Conservation (phyloP, 64 coral and sea anemone species). For the Montipora efflorescens region DNA sequence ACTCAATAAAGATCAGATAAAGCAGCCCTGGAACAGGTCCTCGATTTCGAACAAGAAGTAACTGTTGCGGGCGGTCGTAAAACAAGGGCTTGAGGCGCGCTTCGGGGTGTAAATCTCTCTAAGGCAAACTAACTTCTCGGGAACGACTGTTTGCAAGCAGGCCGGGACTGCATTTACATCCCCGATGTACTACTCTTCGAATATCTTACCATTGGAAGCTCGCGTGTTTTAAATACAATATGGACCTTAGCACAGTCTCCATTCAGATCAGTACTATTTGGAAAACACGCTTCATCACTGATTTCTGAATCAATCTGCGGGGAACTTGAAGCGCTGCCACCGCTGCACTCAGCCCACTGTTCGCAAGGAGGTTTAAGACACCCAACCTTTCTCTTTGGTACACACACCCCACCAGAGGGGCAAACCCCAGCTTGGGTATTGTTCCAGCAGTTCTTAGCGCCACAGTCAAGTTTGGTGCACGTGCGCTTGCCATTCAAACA, state of each 20-base stretch:
- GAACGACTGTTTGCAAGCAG: too few species aligned
- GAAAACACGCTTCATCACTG: constrained; percentile 78
- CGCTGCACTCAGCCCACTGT: constrained; percentile 77
- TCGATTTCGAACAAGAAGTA: not conserved
- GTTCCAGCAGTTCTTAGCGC: constrained; percentile 73
- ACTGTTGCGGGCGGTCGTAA: not conserved
- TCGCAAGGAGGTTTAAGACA: constrained; percentile 84
- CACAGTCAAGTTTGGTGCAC: constrained; percentile 85
- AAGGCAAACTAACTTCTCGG: too few species aligned
- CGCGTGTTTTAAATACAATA: constrained; percentile 64
- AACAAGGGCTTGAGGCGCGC: not conserved
- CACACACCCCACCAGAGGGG: constrained; percentile 47
- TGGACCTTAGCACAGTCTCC: constrained; percentile 92
- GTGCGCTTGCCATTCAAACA: constrained; percentile 47
- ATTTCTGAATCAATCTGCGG: constrained; percentile 49
- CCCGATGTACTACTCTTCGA: too few species aligned
- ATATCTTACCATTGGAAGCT: constrained; percentile 74
- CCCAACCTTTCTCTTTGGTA: constrained; percentile 46
- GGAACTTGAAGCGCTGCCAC: constrained; percentile 35
- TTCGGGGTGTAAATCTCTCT: not conserved
- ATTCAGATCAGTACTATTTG: constrained; percentile 79
- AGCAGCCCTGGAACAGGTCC: too few species aligned
- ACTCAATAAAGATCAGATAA: too few species aligned
- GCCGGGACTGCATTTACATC: too few species aligned
- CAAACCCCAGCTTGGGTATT: constrained; percentile 11